Conservation (phyloP, 2,797 vertebrate genomes). For the Gymnothorax reevesii region DNA sequence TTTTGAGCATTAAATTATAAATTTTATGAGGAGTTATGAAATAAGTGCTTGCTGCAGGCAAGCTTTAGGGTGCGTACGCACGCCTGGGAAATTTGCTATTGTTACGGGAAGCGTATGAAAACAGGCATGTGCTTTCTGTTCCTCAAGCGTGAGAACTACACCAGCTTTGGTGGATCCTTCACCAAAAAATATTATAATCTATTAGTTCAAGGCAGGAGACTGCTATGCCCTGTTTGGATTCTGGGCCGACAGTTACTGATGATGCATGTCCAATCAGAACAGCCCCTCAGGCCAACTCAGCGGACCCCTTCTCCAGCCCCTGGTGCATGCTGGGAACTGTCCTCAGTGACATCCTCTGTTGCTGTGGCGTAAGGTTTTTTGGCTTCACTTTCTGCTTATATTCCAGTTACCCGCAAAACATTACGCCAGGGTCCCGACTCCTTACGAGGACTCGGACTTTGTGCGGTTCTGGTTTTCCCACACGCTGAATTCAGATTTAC, state of each 20-base stretch:
- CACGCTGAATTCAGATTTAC: not conserved
- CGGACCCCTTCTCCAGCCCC: not conserved
- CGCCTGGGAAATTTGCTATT: not conserved
- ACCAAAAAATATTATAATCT: not conserved
- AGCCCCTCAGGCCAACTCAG: not conserved
- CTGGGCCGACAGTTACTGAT: not conserved
- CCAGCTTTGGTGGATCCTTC: not conserved
- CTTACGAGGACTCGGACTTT: not conserved
- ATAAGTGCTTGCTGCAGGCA: not conserved
- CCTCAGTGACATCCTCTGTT: slow-evolving; percentile 78
- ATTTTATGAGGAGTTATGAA: not conserved
- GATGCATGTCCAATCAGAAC: not conserved
- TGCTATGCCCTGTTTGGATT: not conserved
- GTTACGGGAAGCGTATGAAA: not conserved
- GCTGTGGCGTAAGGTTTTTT: slow-evolving; percentile 29
- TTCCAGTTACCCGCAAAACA: not conserved
- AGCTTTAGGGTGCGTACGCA: not conserved
- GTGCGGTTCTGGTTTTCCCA: not conserved
- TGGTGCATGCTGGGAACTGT: not conserved
- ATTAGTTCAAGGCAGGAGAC: not conserved
- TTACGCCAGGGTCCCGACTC: not conserved
- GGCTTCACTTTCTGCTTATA: not conserved
- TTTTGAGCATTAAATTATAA: not conserved
- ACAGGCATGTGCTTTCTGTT: not conserved
- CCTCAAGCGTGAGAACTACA: not conserved